Conservation (phyloP, 2,113 vertebrate genomes). For the Psilopogon haemacephalus region DNA sequence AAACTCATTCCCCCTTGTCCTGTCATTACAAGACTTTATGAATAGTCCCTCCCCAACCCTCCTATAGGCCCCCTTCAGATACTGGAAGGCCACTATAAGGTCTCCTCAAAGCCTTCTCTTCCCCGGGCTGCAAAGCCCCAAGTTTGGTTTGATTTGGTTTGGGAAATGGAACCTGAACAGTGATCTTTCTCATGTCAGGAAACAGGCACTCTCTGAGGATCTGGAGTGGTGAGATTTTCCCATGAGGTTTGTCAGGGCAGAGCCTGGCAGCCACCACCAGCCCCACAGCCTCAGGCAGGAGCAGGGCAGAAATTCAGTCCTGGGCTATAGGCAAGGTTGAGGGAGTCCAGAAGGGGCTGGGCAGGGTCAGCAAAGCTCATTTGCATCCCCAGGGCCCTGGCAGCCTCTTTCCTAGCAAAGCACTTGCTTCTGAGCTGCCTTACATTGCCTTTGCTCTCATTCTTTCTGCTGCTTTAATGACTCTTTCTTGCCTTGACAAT, state of each 20-base stretch:
- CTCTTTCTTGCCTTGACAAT: not conserved
- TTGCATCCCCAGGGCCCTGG: not conserved
- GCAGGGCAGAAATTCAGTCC: not conserved
- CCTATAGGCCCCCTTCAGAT: no score
- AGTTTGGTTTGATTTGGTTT: no score
- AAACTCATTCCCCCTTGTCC: no score
- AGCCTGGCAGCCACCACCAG: not conserved
- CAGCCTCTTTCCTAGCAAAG: not conserved
- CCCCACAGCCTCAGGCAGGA: not conserved
- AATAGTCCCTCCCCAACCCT: no score
- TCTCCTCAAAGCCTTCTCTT: no score
- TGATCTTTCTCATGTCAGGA: not conserved
- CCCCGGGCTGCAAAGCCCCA: no score
- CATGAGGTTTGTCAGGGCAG: not conserved
- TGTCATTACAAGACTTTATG: no score
- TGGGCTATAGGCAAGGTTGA: not conserved
- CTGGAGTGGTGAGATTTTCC: not conserved
- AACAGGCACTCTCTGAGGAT: not conserved
- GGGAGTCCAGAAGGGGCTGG: fast-evolving
- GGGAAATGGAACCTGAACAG: not conserved
- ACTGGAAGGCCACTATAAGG: no score
- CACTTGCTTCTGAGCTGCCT: not conserved
- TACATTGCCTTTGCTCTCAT: not conserved
- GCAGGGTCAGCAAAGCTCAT: not conserved
- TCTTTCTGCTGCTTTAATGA: not conserved